These are phyloP conservation scores for Anthopleura xanthogrammica DNA, from an alignment of 92 coral and sea anemone species.

Conservation along the genomic window DNA sequence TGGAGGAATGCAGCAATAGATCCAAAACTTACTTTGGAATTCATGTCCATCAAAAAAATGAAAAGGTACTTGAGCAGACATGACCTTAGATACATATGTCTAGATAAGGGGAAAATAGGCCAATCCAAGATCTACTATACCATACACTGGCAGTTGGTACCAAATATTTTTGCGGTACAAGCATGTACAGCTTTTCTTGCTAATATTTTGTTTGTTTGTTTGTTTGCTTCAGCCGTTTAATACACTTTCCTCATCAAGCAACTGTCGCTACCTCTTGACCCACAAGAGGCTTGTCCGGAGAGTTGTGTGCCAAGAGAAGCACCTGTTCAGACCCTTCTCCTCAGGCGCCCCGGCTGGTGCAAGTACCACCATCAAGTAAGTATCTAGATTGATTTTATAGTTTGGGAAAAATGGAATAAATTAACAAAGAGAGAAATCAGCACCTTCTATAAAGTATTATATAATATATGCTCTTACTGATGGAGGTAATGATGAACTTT, in stretches of 20 bases:
- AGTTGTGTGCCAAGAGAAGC: slow-evolving; percentile 78
- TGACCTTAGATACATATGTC: no score
- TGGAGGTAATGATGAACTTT: not conserved
- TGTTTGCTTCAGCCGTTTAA: no score
- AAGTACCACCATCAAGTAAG: slow-evolving; percentile 78
- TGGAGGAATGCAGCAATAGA: slow-evolving; percentile 77
- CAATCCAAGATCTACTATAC: no score
- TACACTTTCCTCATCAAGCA: slow-evolving; percentile 74
- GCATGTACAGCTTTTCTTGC: no score
- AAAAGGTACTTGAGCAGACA: slow-evolving; percentile 40
- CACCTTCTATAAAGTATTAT: no score
- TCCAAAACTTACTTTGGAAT: slow-evolving; percentile 84
- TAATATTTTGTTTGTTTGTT: no score
- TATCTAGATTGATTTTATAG: not conserved
- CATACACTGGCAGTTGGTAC: no score
- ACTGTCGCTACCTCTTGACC: slow-evolving; percentile 62
- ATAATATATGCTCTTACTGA: no score
- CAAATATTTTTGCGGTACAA: no score
- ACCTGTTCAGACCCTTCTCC: slow-evolving; percentile 93
- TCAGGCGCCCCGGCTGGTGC: slow-evolving; percentile 94
- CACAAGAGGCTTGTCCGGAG: slow-evolving; percentile 59
- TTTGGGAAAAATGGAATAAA: not conserved
- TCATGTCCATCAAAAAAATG: slow-evolving; percentile 70
- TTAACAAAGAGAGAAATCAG: no score
- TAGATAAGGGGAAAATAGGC: no score